Conservation (phyloP, 2,888 invertebrate genomes). For the Stenolophus ochropezus region DNA sequence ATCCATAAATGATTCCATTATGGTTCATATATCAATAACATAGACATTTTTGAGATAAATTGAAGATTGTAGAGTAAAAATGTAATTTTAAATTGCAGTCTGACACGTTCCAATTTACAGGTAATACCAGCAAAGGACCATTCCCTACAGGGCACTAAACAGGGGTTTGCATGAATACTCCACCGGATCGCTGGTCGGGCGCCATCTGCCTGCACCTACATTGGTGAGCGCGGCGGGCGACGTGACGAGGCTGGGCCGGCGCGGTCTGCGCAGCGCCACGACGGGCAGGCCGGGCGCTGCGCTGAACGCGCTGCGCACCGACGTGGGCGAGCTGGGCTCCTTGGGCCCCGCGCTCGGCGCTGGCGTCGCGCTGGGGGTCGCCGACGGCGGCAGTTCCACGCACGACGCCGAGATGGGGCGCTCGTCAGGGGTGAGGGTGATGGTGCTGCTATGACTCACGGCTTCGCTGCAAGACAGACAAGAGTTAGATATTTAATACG, state of each 20-base stretch:
- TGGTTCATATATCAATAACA: too few relatives aligned
- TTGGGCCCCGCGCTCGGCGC: constrained; percentile 67
- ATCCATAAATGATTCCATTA: too few relatives aligned
- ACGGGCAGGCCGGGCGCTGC: constrained; percentile 62
- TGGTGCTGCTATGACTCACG: constrained; percentile 70
- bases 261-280: background rate
- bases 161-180: constrained; percentile 64
- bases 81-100: background rate
- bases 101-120: background rate
- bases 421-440: constrained; percentile 70
- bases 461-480: constrained; percentile 66
- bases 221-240: constrained; percentile 79
- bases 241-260: constrained; percentile 62
- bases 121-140: background rate
- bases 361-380: constrained; percentile 51
- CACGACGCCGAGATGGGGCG: constrained; percentile 49
- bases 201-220: constrained; percentile 74
- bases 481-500: background rate
- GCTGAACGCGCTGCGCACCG: constrained; percentile 73
- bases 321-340: constrained; percentile 12
- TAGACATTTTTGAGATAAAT: too few relatives aligned
- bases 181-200: constrained; percentile 73
- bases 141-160: constrained; percentile 23
- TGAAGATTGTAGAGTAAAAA: background rate
- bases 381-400: background rate